Base-by-base conservation (phyloP, 2,113 vertebrate genomes). In the Falco punctatus region DNA sequence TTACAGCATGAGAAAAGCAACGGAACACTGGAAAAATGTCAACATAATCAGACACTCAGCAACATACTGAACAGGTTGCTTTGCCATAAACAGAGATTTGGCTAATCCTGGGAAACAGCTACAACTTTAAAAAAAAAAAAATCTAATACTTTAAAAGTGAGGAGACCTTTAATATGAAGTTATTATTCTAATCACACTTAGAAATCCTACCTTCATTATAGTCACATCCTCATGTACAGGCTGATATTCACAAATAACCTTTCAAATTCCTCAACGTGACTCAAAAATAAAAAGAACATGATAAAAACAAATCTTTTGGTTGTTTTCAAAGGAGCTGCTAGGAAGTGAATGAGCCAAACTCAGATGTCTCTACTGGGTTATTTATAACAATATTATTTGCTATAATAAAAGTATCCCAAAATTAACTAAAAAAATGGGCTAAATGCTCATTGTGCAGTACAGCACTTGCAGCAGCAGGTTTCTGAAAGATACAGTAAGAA, bases 291-390 rank as follows among this genome's bases (percentile, higher is more conserved):
- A 83, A 84, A 19, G 1, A 57, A 58, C 38, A 71, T 26, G 0
- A 13, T 11, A 35, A 28, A 79, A 35, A 44, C 38, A 35, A 2
- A n/a, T 10, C 11, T 52, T 86, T 5, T 30, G 1, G 1, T 64
- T 72, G 2, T 35, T 94, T 91, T 35, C 83, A 54, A 49, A 82
- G 7, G 30, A 58, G 11, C 2, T 71, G 5, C 13, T 83, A 27
- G 58, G 24, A 94, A 77, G 4, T 12, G 21, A 82, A 73, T 24
- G 16, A 88, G 11, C 5, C 30, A 84, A 71, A 89, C 20, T 44
- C 19, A 59, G 42, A 42, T 2, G 0, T 14, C 13, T 55, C 7
- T n/a, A 16, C 2, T 10, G 5, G 2, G 17, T 5, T 33, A 23
- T 75, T 61, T 40, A 44, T 24, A 73, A 32, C 5, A 82, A 23